phyloP scores from a whole-genome alignment of 2,797 vertebrate species.

The Benthosema pterotum region DNA sequence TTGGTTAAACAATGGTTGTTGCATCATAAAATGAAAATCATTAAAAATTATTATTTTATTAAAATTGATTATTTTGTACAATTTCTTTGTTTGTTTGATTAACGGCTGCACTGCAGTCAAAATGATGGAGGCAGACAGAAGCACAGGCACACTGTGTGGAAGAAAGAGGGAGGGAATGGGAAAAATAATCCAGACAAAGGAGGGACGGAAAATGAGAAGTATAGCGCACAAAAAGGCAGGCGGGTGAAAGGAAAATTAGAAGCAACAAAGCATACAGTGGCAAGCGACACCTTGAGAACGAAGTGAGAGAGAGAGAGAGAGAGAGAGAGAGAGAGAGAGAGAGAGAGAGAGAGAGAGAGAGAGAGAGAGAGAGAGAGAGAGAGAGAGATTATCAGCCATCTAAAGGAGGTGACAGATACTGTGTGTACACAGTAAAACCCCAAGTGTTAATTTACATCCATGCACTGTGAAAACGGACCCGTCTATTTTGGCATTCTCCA shows the following conservation, averaged over 20 bases:
- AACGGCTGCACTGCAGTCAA: too few relatives aligned
- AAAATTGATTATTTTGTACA: too few relatives aligned
- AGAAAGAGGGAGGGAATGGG: not conserved
- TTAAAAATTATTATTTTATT: too few relatives aligned
- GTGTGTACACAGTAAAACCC: constrained; percentile 15
- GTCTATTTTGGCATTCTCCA: too few relatives aligned
- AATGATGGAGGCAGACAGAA: not conserved
- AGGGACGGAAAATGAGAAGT: not conserved
- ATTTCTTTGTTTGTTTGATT: too few relatives aligned
- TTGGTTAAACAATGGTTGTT: too few relatives aligned
- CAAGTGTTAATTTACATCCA: constrained; percentile 2
- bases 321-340: constrained; percentile 2
- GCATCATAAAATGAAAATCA: too few relatives aligned
- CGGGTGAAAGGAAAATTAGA: not conserved
- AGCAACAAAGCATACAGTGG: not conserved
- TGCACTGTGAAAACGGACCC: too few relatives aligned
- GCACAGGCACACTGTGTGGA: not conserved
- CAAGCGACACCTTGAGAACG: not conserved
- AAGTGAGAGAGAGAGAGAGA: constrained; percentile 8
- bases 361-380: not conserved
- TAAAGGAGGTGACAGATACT: constrained; percentile 15
- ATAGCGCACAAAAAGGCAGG: not conserved
- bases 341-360: constrained; percentile 3
- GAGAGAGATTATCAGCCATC: not conserved
- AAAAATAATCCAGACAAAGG: not conserved